These are phyloP conservation scores for Dryomyza anilis DNA, from an alignment of 2,888 invertebrate genomes.

Conservation along the genomic window DNA sequence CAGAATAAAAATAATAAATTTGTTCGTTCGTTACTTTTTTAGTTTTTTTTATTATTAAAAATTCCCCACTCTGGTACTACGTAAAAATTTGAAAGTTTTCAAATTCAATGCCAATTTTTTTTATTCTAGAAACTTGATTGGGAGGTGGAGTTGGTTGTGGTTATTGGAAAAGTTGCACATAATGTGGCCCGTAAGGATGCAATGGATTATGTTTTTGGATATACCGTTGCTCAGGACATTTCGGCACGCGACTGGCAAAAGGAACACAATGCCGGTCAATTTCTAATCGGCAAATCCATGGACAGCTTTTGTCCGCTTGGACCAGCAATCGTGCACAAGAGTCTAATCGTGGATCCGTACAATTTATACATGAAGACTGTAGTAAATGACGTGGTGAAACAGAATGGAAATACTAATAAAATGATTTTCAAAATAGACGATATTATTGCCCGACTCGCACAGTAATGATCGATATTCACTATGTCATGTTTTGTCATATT, in stretches of 20 bases:
- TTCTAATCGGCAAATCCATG: slow-evolving; percentile 80
- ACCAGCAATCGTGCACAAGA: slow-evolving; percentile 79
- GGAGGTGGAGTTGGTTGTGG: slow-evolving; percentile 85
- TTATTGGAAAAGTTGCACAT: slow-evolving; percentile 79
- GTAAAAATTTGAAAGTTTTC: no score
- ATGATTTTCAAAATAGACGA: slow-evolving; percentile 80
- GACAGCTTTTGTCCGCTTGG: slow-evolving; percentile 90
- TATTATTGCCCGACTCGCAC: slow-evolving; percentile 74
- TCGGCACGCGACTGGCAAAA: slow-evolving; percentile 89
- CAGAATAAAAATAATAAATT: no score
- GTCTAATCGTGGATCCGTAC: slow-evolving; percentile 74
- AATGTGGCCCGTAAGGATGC: slow-evolving; percentile 71
- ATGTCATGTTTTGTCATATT: no score
- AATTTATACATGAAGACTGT: slow-evolving; percentile 72
- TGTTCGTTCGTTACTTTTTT: no score
- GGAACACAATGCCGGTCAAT: slow-evolving; percentile 78
- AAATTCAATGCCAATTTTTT: background rate
- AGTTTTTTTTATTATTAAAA: no score
- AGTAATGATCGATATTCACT: no score
- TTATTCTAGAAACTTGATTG: slow-evolving; percentile 76
- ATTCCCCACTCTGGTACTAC: no score
- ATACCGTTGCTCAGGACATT: slow-evolving; percentile 86
- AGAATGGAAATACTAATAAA: slow-evolving; percentile 78
- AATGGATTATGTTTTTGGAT: slow-evolving; percentile 79
- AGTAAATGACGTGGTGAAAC: slow-evolving; percentile 80